Conservation (phyloP, 2,113 vertebrate genomes). For the Brachyhypopomus gauderio region DNA sequence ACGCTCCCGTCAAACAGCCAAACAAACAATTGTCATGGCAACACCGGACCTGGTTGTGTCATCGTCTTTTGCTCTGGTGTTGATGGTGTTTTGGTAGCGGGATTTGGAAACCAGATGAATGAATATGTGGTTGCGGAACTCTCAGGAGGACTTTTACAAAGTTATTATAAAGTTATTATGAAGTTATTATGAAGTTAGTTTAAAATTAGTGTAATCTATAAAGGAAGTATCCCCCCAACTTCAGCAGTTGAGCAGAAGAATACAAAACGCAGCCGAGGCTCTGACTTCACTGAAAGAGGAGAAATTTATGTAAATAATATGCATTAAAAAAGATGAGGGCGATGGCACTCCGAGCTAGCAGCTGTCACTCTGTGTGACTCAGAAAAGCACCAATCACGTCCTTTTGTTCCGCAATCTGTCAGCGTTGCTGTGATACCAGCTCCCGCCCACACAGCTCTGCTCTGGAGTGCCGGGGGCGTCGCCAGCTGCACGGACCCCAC, state of each 20-base stretch:
- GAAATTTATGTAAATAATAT: constrained; percentile 72
- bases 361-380: constrained; percentile 71
- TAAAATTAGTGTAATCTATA: too few species aligned
- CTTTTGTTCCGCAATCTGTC: constrained; percentile 75
- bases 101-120: too few species aligned
- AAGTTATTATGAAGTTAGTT: too few species aligned
- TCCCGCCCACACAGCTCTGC: constrained; percentile 60
- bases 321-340: constrained; percentile 67
- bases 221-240: background rate
- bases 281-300: constrained; percentile 38
- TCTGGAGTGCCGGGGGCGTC: background rate
- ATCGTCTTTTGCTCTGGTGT: too few species aligned
- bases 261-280: constrained; percentile 33
- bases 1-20: too few species aligned
- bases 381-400: constrained; percentile 70
- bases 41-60: too few species aligned
- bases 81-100: too few species aligned
- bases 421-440: constrained; percentile 32
- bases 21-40: too few species aligned
- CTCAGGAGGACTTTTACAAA: too few species aligned
- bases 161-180: too few species aligned
- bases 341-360: constrained; percentile 61
- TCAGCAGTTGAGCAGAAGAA: constrained; percentile 35
- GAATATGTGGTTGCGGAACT: too few species aligned
- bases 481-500: constrained; percentile 60